Base-by-base conservation (phyloP, 1,140 invertebrate genomes). In the Drosophila takahashii region DNA sequence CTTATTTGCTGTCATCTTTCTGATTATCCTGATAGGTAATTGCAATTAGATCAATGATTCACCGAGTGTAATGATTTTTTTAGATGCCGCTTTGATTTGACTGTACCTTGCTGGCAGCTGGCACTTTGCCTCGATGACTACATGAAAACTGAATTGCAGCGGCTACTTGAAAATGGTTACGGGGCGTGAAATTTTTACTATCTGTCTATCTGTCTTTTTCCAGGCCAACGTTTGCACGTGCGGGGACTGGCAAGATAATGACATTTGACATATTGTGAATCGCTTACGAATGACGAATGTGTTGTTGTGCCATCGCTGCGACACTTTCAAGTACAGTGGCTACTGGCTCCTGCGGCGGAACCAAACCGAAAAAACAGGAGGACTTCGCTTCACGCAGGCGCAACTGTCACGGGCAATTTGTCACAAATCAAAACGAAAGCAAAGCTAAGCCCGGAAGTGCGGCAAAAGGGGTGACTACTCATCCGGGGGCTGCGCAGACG, bases 401-500 rank as follows among this genome's bases (percentile, higher is more conserved):
- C 59, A 59, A 51, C 62, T 87, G 83, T 89, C 83, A 89, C 57
- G 66, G 56, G 73, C 69, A 60, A 89, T 89, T 89, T 89, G 84
- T 89, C 77, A 89, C 84, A 89, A 84, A 89, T 89, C 84, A 89
- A 79, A 89, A 80, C 67, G 77, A 89, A 89, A 47, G 77, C 85
- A 86, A 44, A 42, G 26, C 51, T 29, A 61, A 27, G 44, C 22
- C 48, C 39, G 36, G 45, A 42, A 56, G 34, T 45, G 34, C 8
- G 39, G 32, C 16, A 39, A 81, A 87, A 87, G 83, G 83, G 83
- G 81, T 85, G 81, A 77, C 79, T 65, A 34, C 45, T 26, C 37
- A 51, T 50, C 36, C 64, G 60, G 39, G 60, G 61, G 61, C 61
- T 48, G 50, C 42, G 64, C 66, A 48, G 18, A 18, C 67, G 62